Evolutionary conservation across 1,140 invertebrate genomes (phyloP).

Genomic region (Rhynchophorus ferrugineus): DNA sequence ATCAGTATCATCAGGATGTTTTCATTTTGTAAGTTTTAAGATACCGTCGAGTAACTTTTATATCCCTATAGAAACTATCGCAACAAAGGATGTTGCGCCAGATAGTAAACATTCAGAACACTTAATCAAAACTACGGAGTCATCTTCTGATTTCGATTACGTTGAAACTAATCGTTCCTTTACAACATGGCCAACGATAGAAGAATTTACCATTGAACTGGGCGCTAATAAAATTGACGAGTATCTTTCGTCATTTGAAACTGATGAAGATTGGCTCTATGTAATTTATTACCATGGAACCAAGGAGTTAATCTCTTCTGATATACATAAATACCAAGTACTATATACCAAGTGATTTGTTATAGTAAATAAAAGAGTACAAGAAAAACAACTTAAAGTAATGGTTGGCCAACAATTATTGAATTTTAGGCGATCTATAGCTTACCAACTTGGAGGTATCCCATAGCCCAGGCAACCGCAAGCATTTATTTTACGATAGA

Average conservation of each 20-base stretch:
- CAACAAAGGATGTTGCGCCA: no score
- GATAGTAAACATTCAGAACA: no score
- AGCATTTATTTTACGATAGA: conserved; percentile 25
- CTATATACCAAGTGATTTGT: not conserved
- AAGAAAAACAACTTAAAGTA: not conserved
- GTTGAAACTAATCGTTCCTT: conserved; percentile 2
- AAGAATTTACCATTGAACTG: conserved; percentile 12
- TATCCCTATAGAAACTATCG: no score
- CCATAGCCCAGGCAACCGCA: conserved; percentile 23
- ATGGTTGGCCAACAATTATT: not conserved
- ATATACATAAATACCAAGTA: conserved; percentile 19
- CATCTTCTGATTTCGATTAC: conserved; percentile 1
- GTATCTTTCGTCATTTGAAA: conserved; percentile 13
- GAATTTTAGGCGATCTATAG: conserved; percentile 19
- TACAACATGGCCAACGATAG: conserved; percentile 16
- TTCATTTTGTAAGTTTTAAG: no score
- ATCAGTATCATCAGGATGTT: no score
- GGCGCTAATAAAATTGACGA: conserved; percentile 21
- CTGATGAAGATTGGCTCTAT: conserved; percentile 23
- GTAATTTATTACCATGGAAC: conserved; percentile 19
- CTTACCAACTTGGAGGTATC: conserved; percentile 20
- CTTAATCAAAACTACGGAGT: no score
- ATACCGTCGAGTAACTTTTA: no score
- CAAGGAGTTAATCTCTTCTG: not conserved
- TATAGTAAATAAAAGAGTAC: no score